phyloP scores from a whole-genome alignment of 2,888 invertebrate species.

The Dryocosmus kuriphilus region DNA sequence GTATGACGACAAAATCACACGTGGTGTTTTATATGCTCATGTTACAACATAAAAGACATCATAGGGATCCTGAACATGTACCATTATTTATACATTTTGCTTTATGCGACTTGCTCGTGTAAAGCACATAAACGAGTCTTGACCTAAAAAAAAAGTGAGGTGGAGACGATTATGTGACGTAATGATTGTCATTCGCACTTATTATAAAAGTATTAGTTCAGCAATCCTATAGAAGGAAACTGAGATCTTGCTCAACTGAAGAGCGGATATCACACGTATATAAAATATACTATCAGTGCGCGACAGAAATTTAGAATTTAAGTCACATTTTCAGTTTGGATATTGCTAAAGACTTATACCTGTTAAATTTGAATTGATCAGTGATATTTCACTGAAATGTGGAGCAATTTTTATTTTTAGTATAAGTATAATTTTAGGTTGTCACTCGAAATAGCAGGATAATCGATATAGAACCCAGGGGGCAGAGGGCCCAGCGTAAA shows the following conservation, averaged over 20 bases:
- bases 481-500: no score
- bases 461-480: no score
- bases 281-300: no score
- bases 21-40: neutral
- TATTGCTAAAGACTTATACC: no score
- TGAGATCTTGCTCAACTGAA: neutral
- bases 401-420: no score
- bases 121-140: conserved; percentile 13
- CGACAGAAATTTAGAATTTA: no score
- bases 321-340: no score
- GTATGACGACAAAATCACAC: conserved; percentile 4
- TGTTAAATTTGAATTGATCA: no score
- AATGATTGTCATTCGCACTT: neutral
- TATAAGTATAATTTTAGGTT: no score
- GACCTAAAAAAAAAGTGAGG: conserved; percentile 13
- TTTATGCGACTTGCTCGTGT: neutral
- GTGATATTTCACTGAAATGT: no score
- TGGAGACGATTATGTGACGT: neutral
- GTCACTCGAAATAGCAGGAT: no score
- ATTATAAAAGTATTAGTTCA: neutral
- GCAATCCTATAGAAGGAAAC: neutral
- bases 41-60: neutral
- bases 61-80: conserved; percentile 4
- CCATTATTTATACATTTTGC: conserved; percentile 20
- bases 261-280: neutral